phyloP scores from a whole-genome alignment of 2,113 vertebrate species.

The Onychostruthus taczanowskii region DNA sequence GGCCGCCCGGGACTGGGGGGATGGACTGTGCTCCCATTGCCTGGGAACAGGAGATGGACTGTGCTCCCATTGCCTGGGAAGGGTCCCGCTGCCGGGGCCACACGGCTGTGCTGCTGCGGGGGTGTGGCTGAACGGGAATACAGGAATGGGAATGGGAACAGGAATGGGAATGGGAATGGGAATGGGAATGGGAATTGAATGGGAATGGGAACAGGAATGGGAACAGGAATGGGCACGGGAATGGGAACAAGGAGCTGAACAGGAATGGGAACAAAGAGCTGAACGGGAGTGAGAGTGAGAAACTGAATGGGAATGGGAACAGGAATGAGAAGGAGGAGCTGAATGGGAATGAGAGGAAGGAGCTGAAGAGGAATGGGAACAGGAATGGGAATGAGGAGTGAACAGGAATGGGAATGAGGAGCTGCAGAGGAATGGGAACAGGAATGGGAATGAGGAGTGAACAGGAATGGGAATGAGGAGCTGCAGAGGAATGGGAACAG shows the following conservation, averaged over 20 bases:
- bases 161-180: neutral
- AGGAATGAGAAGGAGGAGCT: neutral
- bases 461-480: neutral
- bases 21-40: too few species aligned
- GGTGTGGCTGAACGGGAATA: too few species aligned
- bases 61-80: too few species aligned
- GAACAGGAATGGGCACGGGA: neutral
- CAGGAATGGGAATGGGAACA: too few species aligned
- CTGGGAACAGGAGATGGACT: too few species aligned
- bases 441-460: neutral
- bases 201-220: neutral
- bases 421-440: neutral
- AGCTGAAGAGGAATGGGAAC: neutral
- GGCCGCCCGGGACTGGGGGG: too few species aligned
- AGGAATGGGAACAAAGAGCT: neutral
- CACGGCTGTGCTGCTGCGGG: too few species aligned
- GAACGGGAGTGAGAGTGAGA: neutral
- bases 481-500: neutral
- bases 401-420: neutral
- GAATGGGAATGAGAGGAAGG: neutral
- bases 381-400: too few species aligned
- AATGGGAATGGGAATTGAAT: neutral
- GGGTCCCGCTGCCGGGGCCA: too few species aligned
- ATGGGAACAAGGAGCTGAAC: neutral
- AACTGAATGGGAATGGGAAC: neutral